A percentile compares a stretch with the other conserved stretches of the same genome.
phyloP scores from a whole-genome alignment of 92 coral and sea anemone species.

The Phymanthus crucifer region DNA sequence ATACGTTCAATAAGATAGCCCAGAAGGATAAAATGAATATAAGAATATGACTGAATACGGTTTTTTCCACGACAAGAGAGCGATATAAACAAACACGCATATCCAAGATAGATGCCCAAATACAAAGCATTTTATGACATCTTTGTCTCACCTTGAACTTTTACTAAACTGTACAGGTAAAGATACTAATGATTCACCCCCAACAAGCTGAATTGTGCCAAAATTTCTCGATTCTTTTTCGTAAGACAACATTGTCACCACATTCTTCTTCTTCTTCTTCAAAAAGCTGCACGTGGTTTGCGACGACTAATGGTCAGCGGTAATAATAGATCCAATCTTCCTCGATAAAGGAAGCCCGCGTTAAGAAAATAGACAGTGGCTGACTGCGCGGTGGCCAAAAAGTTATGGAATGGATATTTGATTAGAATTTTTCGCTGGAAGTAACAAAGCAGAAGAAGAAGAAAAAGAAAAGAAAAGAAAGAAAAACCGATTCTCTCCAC shows the following conservation, averaged over 20 bases:
- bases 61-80: too few species aligned
- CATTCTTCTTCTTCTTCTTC: too few species aligned
- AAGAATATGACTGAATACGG: not conserved
- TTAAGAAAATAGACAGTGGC: too few species aligned
- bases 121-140: not conserved
- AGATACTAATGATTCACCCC: slow-evolving; percentile 84
- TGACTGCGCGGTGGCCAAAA: too few species aligned
- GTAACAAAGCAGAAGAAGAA: too few species aligned
- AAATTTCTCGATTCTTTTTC: slow-evolving; percentile 41
- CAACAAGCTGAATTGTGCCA: slow-evolving; percentile 79
- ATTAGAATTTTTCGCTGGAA: too few species aligned
- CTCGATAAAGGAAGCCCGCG: not conserved
- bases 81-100: not conserved
- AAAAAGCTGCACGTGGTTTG: not conserved
- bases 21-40: not conserved
- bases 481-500: too few species aligned
- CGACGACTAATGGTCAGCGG: slow-evolving; percentile 47
- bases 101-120: not conserved
- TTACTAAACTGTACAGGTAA: slow-evolving; percentile 75
- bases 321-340: not conserved
- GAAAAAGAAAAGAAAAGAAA: too few species aligned
- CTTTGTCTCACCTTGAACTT: slow-evolving; percentile 73
- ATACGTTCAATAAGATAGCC: not conserved
- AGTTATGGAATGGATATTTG: too few species aligned
- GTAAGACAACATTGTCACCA: slow-evolving; percentile 32